These are phyloP conservation scores for Calyptomena viridis DNA, from an alignment of 2,113 vertebrate species.

Conservation along the genomic window DNA sequence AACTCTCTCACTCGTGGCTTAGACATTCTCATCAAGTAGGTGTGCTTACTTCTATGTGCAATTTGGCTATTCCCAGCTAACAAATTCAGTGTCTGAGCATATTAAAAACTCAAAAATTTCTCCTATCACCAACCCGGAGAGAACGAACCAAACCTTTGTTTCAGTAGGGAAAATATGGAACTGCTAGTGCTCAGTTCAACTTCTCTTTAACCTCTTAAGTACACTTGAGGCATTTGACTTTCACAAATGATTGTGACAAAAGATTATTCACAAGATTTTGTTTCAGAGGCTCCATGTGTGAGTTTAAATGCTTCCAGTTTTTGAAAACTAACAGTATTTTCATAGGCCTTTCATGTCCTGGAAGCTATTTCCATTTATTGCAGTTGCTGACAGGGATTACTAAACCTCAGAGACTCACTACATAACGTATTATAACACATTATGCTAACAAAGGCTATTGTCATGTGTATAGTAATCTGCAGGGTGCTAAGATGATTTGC, in stretches of 20 bases:
- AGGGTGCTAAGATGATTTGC: neutral
- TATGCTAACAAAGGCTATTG: constrained; percentile 1
- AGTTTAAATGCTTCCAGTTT: neutral
- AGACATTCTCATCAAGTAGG: neutral
- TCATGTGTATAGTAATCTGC: neutral
- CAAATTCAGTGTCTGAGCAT: neutral
- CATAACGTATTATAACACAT: neutral
- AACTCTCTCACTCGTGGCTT: neutral
- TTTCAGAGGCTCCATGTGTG: neutral
- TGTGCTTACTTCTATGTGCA: neutral
- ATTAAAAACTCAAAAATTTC: neutral
- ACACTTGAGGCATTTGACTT: neutral
- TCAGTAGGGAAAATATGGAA: neutral
- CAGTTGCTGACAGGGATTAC: constrained; percentile 18
- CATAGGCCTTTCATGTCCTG: neutral
- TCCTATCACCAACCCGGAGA: neutral
- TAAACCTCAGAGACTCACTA: neutral
- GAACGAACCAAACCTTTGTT: neutral
- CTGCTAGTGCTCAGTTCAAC: neutral
- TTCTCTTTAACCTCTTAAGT: neutral
- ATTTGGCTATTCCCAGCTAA: neutral
- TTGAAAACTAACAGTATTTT: constrained; percentile 1
- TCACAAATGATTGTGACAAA: neutral
- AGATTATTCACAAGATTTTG: neutral
- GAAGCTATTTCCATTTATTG: constrained; percentile 22